Evolutionary conservation across 2,113 vertebrate species (phyloP).

Genomic region (Sporophila hypoxantha): DNA sequence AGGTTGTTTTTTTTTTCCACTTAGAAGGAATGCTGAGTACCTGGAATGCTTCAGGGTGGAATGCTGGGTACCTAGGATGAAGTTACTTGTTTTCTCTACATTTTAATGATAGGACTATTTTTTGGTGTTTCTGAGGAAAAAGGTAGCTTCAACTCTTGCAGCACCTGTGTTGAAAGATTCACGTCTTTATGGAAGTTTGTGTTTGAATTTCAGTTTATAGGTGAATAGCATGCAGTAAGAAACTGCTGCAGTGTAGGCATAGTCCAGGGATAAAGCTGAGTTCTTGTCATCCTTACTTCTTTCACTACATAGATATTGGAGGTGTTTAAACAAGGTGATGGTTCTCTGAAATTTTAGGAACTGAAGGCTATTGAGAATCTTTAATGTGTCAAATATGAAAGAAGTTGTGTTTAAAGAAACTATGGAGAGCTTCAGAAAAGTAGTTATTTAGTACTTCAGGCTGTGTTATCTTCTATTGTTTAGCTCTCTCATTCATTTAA

Average conservation of each 20-base stretch:
- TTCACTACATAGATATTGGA: background rate
- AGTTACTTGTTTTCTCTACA: slow-evolving; percentile 3
- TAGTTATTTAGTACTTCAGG: slow-evolving; percentile 15
- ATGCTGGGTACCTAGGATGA: slow-evolving; percentile 13
- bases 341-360: slow-evolving; percentile 7
- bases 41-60: background rate
- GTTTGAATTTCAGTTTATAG: background rate
- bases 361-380: background rate
- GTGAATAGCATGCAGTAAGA: background rate
- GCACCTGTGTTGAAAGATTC: background rate
- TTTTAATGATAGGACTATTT: slow-evolving; percentile 25
- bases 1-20: background rate
- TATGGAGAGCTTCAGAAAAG: background rate
- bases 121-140: slow-evolving; percentile 7
- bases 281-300: background rate
- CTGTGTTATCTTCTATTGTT: slow-evolving; percentile 30
- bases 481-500: slow-evolving; percentile 1
- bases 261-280: background rate
- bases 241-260: background rate
- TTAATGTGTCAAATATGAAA: background rate
- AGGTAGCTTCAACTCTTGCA: slow-evolving; percentile 6
- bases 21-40: slow-evolving; percentile 16
- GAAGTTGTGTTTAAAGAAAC: background rate
- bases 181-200: background rate
- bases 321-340: background rate